Evolutionary conservation across 1,140 invertebrate genomes (phyloP), one percentile per base, ranked within the genome.

Genomic region (Druon quercuslanigerum): DNA sequence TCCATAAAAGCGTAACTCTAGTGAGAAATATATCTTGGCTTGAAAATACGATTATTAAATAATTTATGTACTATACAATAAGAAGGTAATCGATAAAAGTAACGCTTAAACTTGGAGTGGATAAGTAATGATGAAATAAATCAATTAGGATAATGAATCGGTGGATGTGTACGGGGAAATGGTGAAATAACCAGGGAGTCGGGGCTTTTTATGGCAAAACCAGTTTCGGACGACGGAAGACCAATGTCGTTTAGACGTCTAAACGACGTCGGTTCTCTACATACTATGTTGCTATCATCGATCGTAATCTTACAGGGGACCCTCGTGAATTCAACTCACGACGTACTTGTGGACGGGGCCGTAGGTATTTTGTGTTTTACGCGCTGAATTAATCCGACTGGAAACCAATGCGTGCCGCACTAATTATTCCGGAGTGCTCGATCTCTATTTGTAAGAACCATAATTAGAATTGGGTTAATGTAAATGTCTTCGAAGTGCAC

Each of bases 381-480:
- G 56, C 56, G 17, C 56, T 57, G 56, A 57, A 57, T 57, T 57
- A 57, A 79, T 84, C 80, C 80, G 76, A 74, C 57, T 79, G 77
- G 77, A 80, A 76, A 81, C 73, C 71, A 73, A 81, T 79, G 76
- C 79, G 82, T 74, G 77, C 77, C 76, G 19, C 57, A 74, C n/a
- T 77, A 73, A 77, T 83, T 81, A 80, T 81, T 81, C 75, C 71
- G 75, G 76, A 74, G 19, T 57, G 52, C 71, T 46, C 76, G 78
- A 83, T 83, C 80, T 73, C 78, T 70, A 80, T 83, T 75, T 75
- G 78, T 75, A 77, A 74, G 75, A 79, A 79, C 56, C 78, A 71
- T 50, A 71, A 81, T 81, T 80, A 75, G 78, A 81, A 83, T 83
- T 83, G 75, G 82, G 82, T 83, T 81, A 83, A 79, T 75, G 78